phyloP scores from a whole-genome alignment of 2,797 vertebrate genomes.

The Coregonus sp. region DNA sequence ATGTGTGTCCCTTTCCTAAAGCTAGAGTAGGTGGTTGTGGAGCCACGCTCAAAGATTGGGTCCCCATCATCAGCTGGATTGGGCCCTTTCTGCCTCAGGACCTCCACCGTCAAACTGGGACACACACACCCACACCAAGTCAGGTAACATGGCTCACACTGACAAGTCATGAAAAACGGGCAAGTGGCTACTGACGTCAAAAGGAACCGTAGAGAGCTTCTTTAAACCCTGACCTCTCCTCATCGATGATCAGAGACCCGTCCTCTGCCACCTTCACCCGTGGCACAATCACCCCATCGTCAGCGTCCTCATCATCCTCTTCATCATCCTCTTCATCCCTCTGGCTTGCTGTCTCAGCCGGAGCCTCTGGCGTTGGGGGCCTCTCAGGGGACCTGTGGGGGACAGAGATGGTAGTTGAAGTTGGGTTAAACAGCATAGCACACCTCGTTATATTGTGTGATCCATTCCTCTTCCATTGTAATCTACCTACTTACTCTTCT shows the following conservation, averaged over 20 bases:
- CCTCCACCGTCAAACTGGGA: conserved; percentile 93
- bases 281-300: conserved; percentile 84
- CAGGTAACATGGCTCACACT: not conserved
- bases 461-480: no score
- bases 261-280: conserved; percentile 97
- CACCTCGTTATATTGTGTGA: no score
- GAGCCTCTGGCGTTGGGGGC: conserved; percentile 51
- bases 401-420: not conserved
- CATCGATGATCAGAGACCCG: conserved; percentile 94
- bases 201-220: not conserved
- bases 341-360: conserved; percentile 25
- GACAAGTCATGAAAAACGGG: not conserved
- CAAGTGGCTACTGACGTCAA: not conserved
- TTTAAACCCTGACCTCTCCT: conserved; percentile 84
- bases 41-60: conserved; percentile 95
- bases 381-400: conserved; percentile 53
- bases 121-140: conserved; percentile 31
- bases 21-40: conserved; percentile 95
- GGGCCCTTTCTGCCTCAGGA: conserved; percentile 87
- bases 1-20: conserved; percentile 88
- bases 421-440: not conserved
- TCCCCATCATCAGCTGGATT: conserved; percentile 87
- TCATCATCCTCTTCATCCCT: conserved; percentile 56
- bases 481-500: conserved; percentile 72
- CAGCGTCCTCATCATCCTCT: conserved; percentile 58